These are phyloP conservation scores for Cancer borealis DNA, from an alignment of 2,888 invertebrate species.

Conservation along the genomic window DNA sequence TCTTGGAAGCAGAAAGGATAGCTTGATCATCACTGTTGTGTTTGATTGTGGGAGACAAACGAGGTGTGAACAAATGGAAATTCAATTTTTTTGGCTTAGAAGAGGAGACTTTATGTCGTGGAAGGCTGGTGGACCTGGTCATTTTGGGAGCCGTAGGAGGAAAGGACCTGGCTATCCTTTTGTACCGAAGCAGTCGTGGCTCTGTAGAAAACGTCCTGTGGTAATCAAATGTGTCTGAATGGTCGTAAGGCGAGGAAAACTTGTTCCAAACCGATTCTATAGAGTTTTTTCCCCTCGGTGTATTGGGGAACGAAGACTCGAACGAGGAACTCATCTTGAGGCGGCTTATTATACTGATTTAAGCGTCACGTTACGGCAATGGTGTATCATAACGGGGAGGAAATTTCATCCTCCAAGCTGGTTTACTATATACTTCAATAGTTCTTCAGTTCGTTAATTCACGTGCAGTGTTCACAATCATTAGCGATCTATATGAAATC, in stretches of 20 bases:
- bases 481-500: not conserved
- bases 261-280: slow-evolving; percentile 47
- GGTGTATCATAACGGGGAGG: not conserved
- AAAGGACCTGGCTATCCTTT: not conserved
- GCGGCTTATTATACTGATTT: not conserved
- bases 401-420: not conserved
- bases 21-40: not conserved
- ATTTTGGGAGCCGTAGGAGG: slow-evolving; percentile 9
- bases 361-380: not conserved
- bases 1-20: not conserved
- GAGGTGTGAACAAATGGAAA: not conserved
- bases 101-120: not conserved
- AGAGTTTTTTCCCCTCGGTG: not conserved
- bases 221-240: not conserved
- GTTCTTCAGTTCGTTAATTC: not conserved
- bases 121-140: not conserved
- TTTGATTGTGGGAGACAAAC: not conserved
- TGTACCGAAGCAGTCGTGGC: not conserved
- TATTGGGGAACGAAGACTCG: not conserved
- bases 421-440: not conserved
- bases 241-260: slow-evolving; percentile 61
- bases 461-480: not conserved
- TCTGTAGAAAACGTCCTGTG: not conserved
- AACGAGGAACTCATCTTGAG: slow-evolving; percentile 8
- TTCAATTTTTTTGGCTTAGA: not conserved